phyloP scores from a whole-genome alignment of 2,797 vertebrate species.

The Macropus fuliginosus region DNA sequence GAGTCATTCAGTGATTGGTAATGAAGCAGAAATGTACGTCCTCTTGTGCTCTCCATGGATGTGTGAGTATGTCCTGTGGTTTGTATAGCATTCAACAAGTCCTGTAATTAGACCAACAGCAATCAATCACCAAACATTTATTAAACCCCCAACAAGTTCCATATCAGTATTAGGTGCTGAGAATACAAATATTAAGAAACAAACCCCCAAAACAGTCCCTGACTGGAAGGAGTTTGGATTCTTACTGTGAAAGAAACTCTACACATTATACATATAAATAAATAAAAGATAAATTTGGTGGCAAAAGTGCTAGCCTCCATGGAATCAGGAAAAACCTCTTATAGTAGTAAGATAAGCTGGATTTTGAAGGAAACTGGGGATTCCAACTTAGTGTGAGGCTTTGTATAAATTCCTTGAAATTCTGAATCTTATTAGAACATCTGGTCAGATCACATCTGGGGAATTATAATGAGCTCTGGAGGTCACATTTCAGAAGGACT shows the following conservation, averaged over 20 bases:
- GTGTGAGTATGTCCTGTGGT: neutral
- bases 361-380: neutral
- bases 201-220: neutral
- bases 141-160: neutral
- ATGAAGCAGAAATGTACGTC: neutral
- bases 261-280: neutral
- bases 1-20: neutral
- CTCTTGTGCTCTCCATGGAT: neutral
- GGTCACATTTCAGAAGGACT: neutral
- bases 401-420: neutral
- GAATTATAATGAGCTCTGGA: neutral
- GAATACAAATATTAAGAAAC: neutral
- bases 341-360: neutral
- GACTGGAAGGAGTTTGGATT: neutral
- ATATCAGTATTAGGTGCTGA: neutral
- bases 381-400: neutral
- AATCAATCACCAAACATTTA: neutral
- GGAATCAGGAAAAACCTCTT: neutral
- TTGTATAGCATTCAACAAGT: neutral
- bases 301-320: neutral
- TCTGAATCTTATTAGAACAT: neutral
- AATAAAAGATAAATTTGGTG: neutral
- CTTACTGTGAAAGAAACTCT: neutral
- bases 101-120: neutral
- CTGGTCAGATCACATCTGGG: neutral